phyloP scores from a whole-genome alignment of 64 coral and sea anemone genomes.

The Platygyra sinensis region DNA sequence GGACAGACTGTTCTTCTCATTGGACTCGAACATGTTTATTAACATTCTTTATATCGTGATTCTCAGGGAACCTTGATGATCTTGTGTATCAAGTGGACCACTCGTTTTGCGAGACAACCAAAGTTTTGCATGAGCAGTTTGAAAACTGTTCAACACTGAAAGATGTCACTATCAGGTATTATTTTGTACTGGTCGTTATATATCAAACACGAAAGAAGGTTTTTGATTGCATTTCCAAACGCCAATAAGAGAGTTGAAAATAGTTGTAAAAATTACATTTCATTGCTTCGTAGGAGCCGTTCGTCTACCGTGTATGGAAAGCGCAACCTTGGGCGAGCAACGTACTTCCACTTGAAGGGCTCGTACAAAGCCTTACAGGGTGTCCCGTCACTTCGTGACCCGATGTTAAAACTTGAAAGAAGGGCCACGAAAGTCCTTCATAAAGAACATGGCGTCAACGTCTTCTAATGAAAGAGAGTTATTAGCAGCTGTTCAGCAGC shows the following conservation, averaged over 20 bases:
- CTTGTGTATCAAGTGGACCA: conserved; percentile 75
- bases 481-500: too few relatives aligned
- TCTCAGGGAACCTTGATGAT: conserved; percentile 68
- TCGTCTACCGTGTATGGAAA: conserved; percentile 79
- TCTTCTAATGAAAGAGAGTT: conserved; percentile 52
- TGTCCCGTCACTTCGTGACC: conserved; percentile 65
- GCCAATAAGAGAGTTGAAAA: neutral
- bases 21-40: neutral
- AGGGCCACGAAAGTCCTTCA: conserved; percentile 74
- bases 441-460: conserved; percentile 85
- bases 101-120: conserved; percentile 86
- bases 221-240: neutral
- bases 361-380: conserved; percentile 50
- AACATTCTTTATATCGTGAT: neutral
- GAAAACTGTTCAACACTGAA: conserved; percentile 81
- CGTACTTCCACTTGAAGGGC: conserved; percentile 87
- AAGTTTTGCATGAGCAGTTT: conserved; percentile 87
- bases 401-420: conserved; percentile 73
- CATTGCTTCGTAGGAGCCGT: conserved; percentile 35
- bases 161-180: conserved; percentile 72
- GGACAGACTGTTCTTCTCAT: too few relatives aligned
- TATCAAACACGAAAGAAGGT: neutral
- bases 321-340: conserved; percentile 71
- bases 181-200: neutral
- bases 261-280: too few relatives aligned